Evolutionary conservation across 2,797 vertebrate species (phyloP).

Genomic region (Orientallactaga sibirica): DNA sequence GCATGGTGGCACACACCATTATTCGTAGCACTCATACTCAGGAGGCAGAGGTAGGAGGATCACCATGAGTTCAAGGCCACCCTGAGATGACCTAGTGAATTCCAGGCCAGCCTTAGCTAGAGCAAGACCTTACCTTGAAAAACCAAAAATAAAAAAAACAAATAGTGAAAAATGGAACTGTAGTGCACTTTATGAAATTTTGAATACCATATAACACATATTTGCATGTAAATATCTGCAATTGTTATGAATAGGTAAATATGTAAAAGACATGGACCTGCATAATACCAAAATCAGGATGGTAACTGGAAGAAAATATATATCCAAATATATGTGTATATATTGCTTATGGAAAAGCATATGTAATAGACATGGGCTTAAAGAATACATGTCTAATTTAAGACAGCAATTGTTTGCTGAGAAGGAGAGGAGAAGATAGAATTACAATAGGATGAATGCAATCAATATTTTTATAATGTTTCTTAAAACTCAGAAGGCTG

Average conservation of each 20-base stretch:
- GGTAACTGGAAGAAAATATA: background rate
- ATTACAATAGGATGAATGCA: background rate
- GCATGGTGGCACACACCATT: no score
- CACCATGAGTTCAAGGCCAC: no score
- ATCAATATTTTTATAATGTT: slow-evolving; percentile 7
- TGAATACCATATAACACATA: background rate
- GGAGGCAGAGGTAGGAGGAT: no score
- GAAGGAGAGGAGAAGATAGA: background rate
- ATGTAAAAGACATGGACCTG: slow-evolving; percentile 4
- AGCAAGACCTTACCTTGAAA: no score
- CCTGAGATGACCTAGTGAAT: no score
- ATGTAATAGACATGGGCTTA: background rate
- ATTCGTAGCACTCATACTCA: no score
- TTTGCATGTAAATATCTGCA: background rate
- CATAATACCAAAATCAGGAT: slow-evolving; percentile 19
- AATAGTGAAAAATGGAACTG: background rate
- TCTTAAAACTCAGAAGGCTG: background rate
- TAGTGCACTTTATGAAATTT: background rate
- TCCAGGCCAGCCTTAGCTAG: no score
- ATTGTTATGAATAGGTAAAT: background rate
- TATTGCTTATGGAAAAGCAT: background rate
- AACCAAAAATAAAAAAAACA: no score
- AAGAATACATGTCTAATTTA: slow-evolving; percentile 10
- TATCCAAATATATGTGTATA: background rate
- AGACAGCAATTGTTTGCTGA: background rate